phyloP scores from a whole-genome alignment of 2,888 invertebrate species.

The Acleris literana region DNA sequence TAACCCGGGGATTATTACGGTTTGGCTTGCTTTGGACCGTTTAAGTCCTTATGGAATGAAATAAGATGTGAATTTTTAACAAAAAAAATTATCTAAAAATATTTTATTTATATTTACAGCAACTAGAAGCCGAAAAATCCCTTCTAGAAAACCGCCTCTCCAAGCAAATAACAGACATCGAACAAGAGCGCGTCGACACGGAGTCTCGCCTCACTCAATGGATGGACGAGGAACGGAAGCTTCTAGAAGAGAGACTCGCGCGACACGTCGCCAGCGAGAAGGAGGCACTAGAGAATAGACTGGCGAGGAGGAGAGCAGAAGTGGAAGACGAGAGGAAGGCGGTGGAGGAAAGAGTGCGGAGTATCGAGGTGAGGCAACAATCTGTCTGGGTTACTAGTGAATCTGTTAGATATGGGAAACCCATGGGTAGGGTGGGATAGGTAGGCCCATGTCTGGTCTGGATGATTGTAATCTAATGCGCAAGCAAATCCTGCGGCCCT shows the following conservation, averaged over 20 bases:
- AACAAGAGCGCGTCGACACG: slow-evolving; percentile 50
- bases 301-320: slow-evolving; percentile 51
- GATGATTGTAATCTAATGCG: no score
- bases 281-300: slow-evolving; percentile 50
- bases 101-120: slow-evolving; percentile 43
- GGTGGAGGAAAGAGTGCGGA: slow-evolving; percentile 51
- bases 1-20: no score
- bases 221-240: slow-evolving; percentile 54
- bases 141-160: slow-evolving; percentile 48
- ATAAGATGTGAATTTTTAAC: no score
- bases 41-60: no score
- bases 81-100: no score
- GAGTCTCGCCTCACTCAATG: slow-evolving; percentile 52
- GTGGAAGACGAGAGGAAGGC: slow-evolving; percentile 50
- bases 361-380: slow-evolving; percentile 38
- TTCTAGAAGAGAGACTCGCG: slow-evolving; percentile 64
- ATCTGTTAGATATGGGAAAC: no score
- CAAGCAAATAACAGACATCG: slow-evolving; percentile 52
- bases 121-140: slow-evolving; percentile 52
- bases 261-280: slow-evolving; percentile 50
- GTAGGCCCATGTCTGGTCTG: no score
- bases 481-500: no score
- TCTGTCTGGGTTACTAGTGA: not conserved
- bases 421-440: no score
- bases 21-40: no score